Evolutionary conservation across 2,888 invertebrate species (phyloP), one percentile per base, ranked within the genome.

Genomic region (Lepidocyrtoides sp.): DNA sequence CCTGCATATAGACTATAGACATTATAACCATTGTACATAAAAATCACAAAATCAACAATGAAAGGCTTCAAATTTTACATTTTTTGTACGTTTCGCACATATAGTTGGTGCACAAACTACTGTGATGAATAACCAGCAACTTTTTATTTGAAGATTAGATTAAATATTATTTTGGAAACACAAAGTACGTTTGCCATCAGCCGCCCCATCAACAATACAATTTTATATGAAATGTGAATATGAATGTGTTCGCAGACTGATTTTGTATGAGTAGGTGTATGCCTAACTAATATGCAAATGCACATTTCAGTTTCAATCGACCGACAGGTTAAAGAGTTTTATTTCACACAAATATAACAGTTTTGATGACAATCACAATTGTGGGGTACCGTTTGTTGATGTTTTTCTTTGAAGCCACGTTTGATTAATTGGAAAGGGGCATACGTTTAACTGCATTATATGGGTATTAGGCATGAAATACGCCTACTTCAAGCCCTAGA

Each of bases 341-440:
- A 36, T 36, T 36, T 69, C 36, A 8, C 69, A 69, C 17, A 17
- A 41, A 17, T 36, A 36, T 36, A 20, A 69, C 0, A 32, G n/a
- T 32, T 32, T 51, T n/a, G 48, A 75, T 26, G 26, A 48, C 75
- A 51, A 51, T 14, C n/a, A 51, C 26, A 48, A 75, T 75, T 48
- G 29, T 29, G 17, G 75, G 14, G 26, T 48, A 51, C 29, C 23
- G 10, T 1, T 17, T 12, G 0, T 44, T 26, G n/a, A 54, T 2
- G 17, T 14, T 75, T 75, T 36, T 41, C 32, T 17, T 60, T 36
- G 3, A 69, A 14, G 0, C 0, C 26, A 69, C 17, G 17, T 72
- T 75, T 48, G 48, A 48, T 48, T 51, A 75, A 26, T 75, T 75
- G 48, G 75, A 75, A 75, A 51, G 29, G 26, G 48, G 75, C 26